These are phyloP conservation scores for Chiridota heheva DNA, from an alignment of 35 echinoderm and acorn worm species.

Conservation along the genomic window DNA sequence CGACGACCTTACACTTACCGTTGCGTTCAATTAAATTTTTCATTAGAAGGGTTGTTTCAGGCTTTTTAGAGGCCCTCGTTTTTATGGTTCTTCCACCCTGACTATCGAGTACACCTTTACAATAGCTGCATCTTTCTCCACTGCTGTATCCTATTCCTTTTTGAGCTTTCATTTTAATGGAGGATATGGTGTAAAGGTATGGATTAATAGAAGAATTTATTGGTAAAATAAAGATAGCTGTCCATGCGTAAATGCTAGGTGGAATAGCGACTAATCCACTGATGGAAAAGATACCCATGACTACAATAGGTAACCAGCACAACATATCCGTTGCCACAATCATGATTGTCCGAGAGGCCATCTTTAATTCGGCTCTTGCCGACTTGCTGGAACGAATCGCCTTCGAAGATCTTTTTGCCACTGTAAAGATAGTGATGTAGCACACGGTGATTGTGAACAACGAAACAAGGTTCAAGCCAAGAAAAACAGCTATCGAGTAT, in stretches of 20 bases:
- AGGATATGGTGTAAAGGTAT: conserved; percentile 62
- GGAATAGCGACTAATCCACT: conserved; percentile 23
- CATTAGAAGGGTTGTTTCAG: too few species aligned
- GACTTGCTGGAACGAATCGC: conserved; percentile 29
- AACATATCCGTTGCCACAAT: conserved; percentile 61
- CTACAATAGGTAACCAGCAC: conserved; percentile 78
- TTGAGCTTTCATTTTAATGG: conserved; percentile 13
- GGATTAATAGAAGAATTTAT: conserved; percentile 71
- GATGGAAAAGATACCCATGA: conserved; percentile 29
- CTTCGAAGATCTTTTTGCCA: conserved; percentile 51
- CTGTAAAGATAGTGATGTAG: conserved; percentile 61
- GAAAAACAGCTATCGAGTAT: conserved; percentile 67
- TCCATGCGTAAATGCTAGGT: conserved; percentile 37
- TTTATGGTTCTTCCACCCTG: too few species aligned
- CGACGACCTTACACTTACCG: too few species aligned
- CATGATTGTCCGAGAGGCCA: conserved; percentile 51
- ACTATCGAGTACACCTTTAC: too few species aligned
- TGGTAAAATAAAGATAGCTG: conserved; percentile 63
- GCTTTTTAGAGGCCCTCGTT: too few species aligned
- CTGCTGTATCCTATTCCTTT: too few species aligned
- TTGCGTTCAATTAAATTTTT: too few species aligned
- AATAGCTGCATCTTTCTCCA: too few species aligned
- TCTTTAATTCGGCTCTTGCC: conserved; percentile 9
- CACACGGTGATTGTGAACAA: conserved; percentile 48
- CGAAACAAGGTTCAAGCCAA: conserved; percentile 57